Evolutionary conservation across 53 echinoderm and acorn worm genomes (phyloP), one percentile per base, ranked within the genome.

Genomic region (Temnopleurus reevesii): DNA sequence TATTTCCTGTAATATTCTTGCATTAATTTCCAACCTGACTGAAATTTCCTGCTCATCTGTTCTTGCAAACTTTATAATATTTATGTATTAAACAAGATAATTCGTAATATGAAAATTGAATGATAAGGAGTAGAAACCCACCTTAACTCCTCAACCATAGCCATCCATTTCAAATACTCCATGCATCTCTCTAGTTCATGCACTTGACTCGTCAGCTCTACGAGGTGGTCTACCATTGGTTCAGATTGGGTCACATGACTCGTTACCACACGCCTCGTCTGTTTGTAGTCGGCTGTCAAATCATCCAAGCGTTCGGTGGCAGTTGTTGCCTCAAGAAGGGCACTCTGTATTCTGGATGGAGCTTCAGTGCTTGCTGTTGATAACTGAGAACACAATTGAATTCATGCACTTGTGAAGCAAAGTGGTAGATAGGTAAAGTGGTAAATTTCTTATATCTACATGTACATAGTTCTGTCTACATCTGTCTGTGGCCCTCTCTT

Each of bases 151-250:
- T 99, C 93, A 2, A 99, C 94, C 56, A 95, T 77, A 12, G 94
- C 94, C 86, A 99, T 89, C 99, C 96, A 99, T 59, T 99, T 99
- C 90, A 99, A 90, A 54, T 99, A 99, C 56, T 95, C 93, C 94
- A 99, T 90, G 85, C 96, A 96, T 55, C 93, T 91, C 81, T 99
- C 99, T 23, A 99, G 89, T 36, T 93, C 94, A 31, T 93, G 85
- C 25, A 99, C 94, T 49, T 93, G 92, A 29, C 81, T 76, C 5
- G 92, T 92, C 90, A 94, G 53, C 26, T 84, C 91, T 5, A 65
- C 53, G 8, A 99, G 89, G 34, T 93, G 92, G 4, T 91, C 49
- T 2, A 92, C 91, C 87, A 94, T 93, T 59, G 96, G 94, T 65
- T 94, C 93, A 51, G 91, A 92, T 19, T 91, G 86, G 76, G 90